Evolutionary conservation across 2,888 invertebrate genomes (phyloP).

Genomic region (Smittia sp.): DNA sequence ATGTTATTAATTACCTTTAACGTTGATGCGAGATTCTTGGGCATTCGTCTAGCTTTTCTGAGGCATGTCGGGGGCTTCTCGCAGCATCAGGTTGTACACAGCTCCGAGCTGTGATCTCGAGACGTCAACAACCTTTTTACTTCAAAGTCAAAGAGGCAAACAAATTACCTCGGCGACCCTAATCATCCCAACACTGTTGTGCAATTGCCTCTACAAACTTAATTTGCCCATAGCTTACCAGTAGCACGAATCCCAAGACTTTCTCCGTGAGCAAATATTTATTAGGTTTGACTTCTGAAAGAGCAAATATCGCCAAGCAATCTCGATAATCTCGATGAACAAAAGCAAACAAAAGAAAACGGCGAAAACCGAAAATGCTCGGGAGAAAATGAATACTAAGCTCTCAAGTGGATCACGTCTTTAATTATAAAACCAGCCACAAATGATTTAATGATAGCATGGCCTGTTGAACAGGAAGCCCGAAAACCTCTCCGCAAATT

Average conservation of each 20-base stretch:
- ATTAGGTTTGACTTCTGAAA: neutral
- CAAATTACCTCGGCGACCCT: neutral
- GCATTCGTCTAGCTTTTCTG: neutral
- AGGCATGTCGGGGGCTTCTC: neutral
- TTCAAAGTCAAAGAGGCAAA: neutral
- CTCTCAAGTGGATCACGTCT: neutral
- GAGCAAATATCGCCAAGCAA: neutral
- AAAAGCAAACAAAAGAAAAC: neutral
- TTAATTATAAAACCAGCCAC: neutral
- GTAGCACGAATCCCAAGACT: neutral
- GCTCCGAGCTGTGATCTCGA: neutral
- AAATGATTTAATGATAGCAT: constrained; percentile 6
- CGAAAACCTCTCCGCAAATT: neutral
- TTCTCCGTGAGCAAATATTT: neutral
- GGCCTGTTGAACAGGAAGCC: neutral
- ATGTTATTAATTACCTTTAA: neutral
- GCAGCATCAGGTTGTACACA: neutral
- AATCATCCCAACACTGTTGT: neutral
- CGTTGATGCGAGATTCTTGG: neutral
- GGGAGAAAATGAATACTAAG: neutral
- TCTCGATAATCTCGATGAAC: neutral
- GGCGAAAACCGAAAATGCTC: neutral
- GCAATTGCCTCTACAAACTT: neutral
- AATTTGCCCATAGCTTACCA: neutral
- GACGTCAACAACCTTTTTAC: neutral